phyloP scores from a whole-genome alignment of 2,113 vertebrate genomes.

The Dissostichus mawsoni region DNA sequence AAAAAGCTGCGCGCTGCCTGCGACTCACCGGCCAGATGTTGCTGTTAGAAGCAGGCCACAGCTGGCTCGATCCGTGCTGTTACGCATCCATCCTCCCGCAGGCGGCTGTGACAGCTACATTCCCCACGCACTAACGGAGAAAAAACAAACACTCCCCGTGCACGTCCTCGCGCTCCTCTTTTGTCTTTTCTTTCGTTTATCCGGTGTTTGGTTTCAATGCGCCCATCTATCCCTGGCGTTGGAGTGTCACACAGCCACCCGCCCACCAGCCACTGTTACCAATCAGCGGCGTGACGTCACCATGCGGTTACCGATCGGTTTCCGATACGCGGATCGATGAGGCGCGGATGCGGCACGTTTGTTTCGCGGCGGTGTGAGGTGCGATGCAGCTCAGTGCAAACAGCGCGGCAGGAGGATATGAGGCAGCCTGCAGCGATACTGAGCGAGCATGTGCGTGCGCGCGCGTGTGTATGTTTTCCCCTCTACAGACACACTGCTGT shows the following conservation, averaged over 20 bases:
- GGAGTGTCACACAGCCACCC: conserved; percentile 50
- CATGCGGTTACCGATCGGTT: conserved; percentile 72
- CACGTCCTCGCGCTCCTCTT: conserved; percentile 39
- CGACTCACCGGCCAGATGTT: conserved; percentile 80
- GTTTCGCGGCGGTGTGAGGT: too few relatives aligned
- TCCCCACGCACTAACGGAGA: conserved; percentile 55
- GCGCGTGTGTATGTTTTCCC: background rate
- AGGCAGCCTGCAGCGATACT: conserved; percentile 47
- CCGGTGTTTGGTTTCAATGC: conserved; percentile 15
- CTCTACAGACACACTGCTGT: background rate
- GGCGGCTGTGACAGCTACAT: conserved; percentile 62
- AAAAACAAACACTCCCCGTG: conserved; percentile 35
- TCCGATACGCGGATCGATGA: conserved; percentile 62
- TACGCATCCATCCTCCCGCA: conserved; percentile 70
- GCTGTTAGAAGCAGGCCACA: conserved; percentile 76
- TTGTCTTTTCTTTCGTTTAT: background rate
- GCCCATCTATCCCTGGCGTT: conserved; percentile 40
- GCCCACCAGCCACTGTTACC: conserved; percentile 53
- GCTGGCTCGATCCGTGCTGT: conserved; percentile 73
- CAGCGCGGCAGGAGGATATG: conserved; percentile 19
- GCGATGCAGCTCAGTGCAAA: conserved; percentile 18
- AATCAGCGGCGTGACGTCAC: conserved; percentile 79
- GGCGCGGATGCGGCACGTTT: background rate
- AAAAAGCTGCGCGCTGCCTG: conserved; percentile 5
- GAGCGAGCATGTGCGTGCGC: background rate